These are phyloP conservation scores for Eurois occulta DNA, from an alignment of 2,888 invertebrate species.

Conservation along the genomic window DNA sequence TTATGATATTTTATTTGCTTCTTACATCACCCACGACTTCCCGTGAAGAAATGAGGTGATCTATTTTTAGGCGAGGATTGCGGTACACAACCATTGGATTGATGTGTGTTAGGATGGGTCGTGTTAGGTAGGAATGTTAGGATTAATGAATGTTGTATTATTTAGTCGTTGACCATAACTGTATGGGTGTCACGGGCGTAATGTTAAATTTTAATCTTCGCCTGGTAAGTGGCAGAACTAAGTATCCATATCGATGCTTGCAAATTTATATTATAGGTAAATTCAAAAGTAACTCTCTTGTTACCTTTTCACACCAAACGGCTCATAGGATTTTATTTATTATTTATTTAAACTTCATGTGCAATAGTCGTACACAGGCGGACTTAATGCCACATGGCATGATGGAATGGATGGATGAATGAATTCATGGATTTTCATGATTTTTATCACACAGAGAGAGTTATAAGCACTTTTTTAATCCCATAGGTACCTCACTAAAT, in stretches of 20 bases:
- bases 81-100: constrained; percentile 11
- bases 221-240: background rate
- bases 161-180: background rate
- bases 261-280: background rate
- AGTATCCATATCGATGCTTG: background rate
- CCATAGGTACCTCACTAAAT: too few relatives aligned
- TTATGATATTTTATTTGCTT: constrained; percentile 39
- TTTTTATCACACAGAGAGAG: background rate
- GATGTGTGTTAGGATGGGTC: constrained; percentile 6
- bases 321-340: background rate
- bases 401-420: too few relatives aligned
- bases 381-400: too few relatives aligned
- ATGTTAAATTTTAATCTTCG: background rate
- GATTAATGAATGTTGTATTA: constrained; percentile 10
- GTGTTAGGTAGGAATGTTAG: background rate
- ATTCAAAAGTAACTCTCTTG: background rate
- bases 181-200: background rate
- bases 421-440: too few relatives aligned
- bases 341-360: too few relatives aligned
- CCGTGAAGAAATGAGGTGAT: constrained; percentile 58
- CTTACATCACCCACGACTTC: constrained; percentile 46
- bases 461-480: background rate
- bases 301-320: background rate
- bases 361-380: too few relatives aligned
- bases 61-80: constrained; percentile 44